These are phyloP conservation scores for Teleiodes luculella DNA, from an alignment of 2,888 invertebrate genomes.

Conservation along the genomic window DNA sequence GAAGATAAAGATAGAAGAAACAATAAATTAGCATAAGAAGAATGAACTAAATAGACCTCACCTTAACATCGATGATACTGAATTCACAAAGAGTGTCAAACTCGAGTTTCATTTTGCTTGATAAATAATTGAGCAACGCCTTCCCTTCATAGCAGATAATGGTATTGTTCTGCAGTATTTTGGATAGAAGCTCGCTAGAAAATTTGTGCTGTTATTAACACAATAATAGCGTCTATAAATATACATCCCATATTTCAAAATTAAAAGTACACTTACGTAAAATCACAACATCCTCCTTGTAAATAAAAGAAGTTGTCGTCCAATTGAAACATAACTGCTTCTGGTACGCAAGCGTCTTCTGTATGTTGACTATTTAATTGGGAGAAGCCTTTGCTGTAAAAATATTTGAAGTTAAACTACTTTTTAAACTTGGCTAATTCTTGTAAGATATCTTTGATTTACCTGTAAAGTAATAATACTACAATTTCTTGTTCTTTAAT, in stretches of 20 bases:
- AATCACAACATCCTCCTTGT: conserved; percentile 22
- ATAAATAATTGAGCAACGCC: conserved; percentile 48
- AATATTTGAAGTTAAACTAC: too few species aligned
- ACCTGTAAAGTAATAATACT: conserved; percentile 47
- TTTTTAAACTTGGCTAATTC: neutral
- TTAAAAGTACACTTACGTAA: neutral
- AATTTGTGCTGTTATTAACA: neutral
- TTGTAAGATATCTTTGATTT: conserved; percentile 6
- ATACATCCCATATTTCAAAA: neutral
- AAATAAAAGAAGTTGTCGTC: conserved; percentile 44
- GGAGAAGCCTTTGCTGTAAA: conserved; percentile 58
- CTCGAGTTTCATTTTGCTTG: conserved; percentile 38
- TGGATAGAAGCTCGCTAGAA: conserved; percentile 37
- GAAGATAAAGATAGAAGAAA: neutral
- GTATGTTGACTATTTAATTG: conserved; percentile 56
- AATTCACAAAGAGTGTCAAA: conserved; percentile 24
- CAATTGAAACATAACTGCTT: conserved; percentile 46
- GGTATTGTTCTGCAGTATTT: conserved; percentile 37
- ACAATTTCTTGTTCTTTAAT: conserved; percentile 27
- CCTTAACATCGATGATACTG: conserved; percentile 49
- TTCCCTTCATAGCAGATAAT: conserved; percentile 63
- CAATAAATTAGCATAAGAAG: neutral
- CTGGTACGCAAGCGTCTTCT: conserved; percentile 45
- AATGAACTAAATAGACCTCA: conserved; percentile 22
- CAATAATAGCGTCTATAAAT: neutral